These are phyloP conservation scores for Machimus atricapillus DNA, from an alignment of 2,888 invertebrate species.

Conservation along the genomic window DNA sequence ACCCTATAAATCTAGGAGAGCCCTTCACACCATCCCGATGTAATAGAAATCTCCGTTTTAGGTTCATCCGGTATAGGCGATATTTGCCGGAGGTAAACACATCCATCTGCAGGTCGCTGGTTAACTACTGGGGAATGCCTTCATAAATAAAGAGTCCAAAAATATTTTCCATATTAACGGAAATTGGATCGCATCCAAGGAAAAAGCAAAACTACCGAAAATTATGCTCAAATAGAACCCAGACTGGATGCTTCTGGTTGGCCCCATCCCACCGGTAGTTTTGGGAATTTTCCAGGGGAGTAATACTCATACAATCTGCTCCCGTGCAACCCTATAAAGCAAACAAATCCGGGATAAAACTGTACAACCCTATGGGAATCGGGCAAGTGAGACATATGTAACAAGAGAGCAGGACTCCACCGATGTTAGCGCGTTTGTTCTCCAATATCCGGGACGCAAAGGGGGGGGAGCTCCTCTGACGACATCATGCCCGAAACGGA, in stretches of 20 bases:
- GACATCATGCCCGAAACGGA: background rate
- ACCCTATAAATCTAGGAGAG: background rate
- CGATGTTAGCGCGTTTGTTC: background rate
- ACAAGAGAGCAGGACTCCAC: background rate
- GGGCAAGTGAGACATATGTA: constrained; percentile 15
- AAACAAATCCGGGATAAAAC: constrained; percentile 35
- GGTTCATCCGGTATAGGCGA: background rate
- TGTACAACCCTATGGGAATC: constrained; percentile 21
- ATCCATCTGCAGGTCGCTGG: background rate
- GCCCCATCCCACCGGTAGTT: background rate
- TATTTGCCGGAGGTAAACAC: constrained; percentile 9
- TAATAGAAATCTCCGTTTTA: background rate
- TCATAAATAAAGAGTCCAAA: constrained; percentile 8
- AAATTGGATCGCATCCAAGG: constrained; percentile 24
- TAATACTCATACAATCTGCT: constrained; percentile 23
- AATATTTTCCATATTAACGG: constrained; percentile 25
- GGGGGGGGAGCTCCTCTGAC: background rate
- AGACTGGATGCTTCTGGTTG: background rate
- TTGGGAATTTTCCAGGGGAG: background rate
- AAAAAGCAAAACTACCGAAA: constrained; percentile 13
- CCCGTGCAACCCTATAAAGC: constrained; percentile 10
- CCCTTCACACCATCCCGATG: background rate
- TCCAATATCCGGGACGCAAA: background rate
- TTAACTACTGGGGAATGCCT: background rate
- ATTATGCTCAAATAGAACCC: background rate